Evolutionary conservation across 2,888 invertebrate genomes (phyloP).

Genomic region (Silvanus unidentatus): DNA sequence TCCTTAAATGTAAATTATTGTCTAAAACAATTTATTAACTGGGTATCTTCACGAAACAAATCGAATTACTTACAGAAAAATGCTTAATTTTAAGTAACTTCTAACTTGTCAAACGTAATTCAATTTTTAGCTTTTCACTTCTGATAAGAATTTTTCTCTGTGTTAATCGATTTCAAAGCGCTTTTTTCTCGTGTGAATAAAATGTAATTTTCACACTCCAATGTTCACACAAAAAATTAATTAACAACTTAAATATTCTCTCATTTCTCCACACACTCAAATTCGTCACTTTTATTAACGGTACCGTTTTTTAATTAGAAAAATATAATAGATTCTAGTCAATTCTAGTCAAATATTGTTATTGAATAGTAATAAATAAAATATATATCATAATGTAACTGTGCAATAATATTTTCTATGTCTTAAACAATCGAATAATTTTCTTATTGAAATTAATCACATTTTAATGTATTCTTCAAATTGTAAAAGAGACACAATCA

Average conservation of each 20-base stretch:
- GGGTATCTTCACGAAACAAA: conserved; percentile 1
- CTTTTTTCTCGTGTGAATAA: no score
- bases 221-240: no score
- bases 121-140: not conserved
- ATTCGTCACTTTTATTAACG: conserved; percentile 1
- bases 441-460: not conserved
- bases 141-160: not conserved
- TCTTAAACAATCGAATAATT: not conserved
- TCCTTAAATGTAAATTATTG: conserved; percentile 30
- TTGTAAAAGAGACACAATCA: conserved; percentile 38
- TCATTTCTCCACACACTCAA: conserved; percentile 2
- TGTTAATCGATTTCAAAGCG: not conserved
- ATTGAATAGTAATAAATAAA: conserved; percentile 36
- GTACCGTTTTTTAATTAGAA: conserved; percentile 2
- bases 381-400: conserved; percentile 35
- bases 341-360: conserved; percentile 26
- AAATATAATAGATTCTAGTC: conserved; percentile 20
- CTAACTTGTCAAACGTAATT: not conserved
- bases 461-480: not conserved
- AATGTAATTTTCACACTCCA: no score
- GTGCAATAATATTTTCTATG: conserved; percentile 34
- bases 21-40: conserved; percentile 4
- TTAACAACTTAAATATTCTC: not conserved
- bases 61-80: conserved; percentile 2
- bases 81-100: conserved; percentile 9